These are phyloP conservation scores for Troglohyphantes excavatus DNA, from an alignment of 2,888 invertebrate genomes.

Conservation along the genomic window DNA sequence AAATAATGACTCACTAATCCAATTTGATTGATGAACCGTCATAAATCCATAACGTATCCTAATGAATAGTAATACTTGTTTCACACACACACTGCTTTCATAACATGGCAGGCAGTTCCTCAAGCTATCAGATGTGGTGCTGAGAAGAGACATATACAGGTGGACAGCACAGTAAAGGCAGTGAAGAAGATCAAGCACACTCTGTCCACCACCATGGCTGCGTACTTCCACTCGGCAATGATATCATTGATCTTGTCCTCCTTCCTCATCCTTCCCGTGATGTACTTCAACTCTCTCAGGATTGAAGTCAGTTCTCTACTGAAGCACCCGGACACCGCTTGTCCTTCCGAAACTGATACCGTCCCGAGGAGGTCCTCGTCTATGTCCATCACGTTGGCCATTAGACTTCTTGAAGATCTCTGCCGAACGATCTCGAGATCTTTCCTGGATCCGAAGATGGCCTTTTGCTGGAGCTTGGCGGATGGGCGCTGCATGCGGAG, in stretches of 20 bases:
- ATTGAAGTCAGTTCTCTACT: constrained; percentile 93
- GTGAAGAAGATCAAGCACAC: constrained; percentile 98
- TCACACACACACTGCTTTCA: too few species aligned
- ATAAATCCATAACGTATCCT: too few species aligned
- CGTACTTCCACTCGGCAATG: constrained; percentile 98
- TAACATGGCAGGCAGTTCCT: not conserved
- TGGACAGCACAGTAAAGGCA: constrained; percentile 95
- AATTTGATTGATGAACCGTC: too few species aligned
- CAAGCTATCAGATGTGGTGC: constrained; percentile 95
- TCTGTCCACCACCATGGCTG: constrained; percentile 98
- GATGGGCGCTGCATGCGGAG: constrained; percentile 98
- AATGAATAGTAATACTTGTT: too few species aligned
- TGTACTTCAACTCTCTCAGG: constrained; percentile 95
- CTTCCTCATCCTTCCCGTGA: constrained; percentile 95
- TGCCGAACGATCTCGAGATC: constrained; percentile 94
- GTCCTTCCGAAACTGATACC: constrained; percentile 7
- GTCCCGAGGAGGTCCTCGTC: constrained; percentile 84
- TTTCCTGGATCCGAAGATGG: constrained; percentile 88
- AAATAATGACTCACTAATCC: too few species aligned
- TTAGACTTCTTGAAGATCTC: constrained; percentile 94
- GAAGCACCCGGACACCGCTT: constrained; percentile 65
- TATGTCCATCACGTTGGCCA: constrained; percentile 98
- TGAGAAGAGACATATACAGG: constrained; percentile 93
- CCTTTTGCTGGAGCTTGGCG: constrained; percentile 90
- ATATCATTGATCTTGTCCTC: constrained; percentile 96